A percentile compares a stretch with the other conserved stretches of the same genome.
phyloP scores from a whole-genome alignment of 2,113 vertebrate genomes.

The Microcebus tavaratra region DNA sequence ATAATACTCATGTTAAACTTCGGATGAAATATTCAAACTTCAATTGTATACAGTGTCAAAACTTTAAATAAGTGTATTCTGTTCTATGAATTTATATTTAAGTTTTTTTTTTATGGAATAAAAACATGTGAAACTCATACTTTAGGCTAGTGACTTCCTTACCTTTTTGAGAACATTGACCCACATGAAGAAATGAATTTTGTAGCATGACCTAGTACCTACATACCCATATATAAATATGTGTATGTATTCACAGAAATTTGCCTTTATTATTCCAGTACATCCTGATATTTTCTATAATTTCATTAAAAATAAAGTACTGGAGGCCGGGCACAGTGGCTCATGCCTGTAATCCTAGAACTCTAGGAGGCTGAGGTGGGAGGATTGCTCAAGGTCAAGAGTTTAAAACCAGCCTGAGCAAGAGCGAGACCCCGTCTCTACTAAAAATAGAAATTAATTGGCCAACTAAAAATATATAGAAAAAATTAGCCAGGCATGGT shows the following conservation, averaged over 20 bases:
- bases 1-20: slow-evolving; percentile 13
- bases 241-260: neutral
- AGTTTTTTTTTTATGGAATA: slow-evolving; percentile 43
- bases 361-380: no score
- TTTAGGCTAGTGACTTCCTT: neutral
- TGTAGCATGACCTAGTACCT: neutral
- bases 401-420: no score
- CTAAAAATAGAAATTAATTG: no score
- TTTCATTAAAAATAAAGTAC: neutral
- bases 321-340: no score
- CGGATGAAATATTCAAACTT: slow-evolving; percentile 6
- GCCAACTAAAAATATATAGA: no score
- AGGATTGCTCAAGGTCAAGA: no score
- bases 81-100: neutral
- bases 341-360: no score
- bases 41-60: slow-evolving; percentile 51
- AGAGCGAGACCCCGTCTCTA: no score
- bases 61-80: slow-evolving; percentile 57
- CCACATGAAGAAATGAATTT: neutral
- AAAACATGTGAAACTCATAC: slow-evolving; percentile 25
- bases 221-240: neutral
- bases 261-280: neutral
- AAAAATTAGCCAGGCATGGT: no score
- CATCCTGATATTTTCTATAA: neutral
- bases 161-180: slow-evolving; percentile 31